phyloP scores from a whole-genome alignment of 2,797 vertebrate species.

The Sebastes umbrosus region DNA sequence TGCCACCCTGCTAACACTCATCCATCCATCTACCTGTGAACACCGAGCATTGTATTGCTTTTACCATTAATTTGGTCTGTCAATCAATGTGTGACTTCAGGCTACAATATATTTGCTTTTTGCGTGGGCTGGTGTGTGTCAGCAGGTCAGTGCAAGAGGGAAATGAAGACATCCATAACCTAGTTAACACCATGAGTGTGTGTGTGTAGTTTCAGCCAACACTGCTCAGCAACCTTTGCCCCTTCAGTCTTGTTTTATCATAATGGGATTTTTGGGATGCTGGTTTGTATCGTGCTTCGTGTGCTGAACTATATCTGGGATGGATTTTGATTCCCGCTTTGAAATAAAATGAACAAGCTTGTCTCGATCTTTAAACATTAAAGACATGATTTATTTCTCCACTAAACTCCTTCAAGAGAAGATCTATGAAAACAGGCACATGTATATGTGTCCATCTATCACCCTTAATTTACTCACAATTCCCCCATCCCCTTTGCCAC shows the following conservation, averaged over 20 bases:
- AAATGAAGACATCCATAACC: background rate
- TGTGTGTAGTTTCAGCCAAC: background rate
- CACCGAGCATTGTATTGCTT: background rate
- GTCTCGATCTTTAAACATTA: background rate
- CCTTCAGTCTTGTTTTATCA: background rate
- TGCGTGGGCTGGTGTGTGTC: background rate
- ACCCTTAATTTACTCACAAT: background rate
- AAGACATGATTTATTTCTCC: background rate
- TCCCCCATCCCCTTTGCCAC: background rate
- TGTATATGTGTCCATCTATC: background rate
- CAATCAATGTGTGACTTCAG: background rate
- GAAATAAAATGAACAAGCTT: background rate
- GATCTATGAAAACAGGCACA: background rate
- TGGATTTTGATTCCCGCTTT: background rate
- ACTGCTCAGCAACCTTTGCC: background rate
- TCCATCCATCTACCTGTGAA: background rate
- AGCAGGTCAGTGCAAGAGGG: background rate
- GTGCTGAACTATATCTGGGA: background rate
- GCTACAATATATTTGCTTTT: background rate
- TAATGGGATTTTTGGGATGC: background rate
- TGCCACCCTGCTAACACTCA: background rate
- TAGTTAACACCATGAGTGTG: background rate
- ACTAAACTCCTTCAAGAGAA: background rate
- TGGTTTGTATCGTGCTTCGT: background rate
- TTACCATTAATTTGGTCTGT: background rate